A percentile compares a stretch with the other conserved stretches of the same genome.
Evolutionary conservation across 2,797 vertebrate species (phyloP).

Genomic region (Sebastes cheni): DNA sequence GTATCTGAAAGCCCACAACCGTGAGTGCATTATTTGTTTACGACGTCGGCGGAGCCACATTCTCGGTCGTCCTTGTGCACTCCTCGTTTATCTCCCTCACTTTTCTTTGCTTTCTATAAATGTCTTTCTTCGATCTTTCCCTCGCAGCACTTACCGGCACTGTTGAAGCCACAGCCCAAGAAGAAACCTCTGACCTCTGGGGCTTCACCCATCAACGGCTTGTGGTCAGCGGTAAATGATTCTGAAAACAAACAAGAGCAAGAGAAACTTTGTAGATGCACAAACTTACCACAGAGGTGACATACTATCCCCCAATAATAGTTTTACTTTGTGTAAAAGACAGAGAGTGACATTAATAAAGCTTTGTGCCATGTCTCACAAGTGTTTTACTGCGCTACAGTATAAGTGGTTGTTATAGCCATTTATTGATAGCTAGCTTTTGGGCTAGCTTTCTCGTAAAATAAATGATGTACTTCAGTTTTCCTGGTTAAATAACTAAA

Average conservation of each 20-base stretch:
- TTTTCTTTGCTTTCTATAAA: background rate
- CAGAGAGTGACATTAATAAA: too few relatives aligned
- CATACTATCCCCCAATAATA: background rate
- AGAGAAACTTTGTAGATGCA: background rate
- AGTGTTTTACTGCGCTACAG: background rate
- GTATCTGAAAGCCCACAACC: background rate
- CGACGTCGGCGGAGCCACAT: background rate
- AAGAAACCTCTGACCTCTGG: conserved; percentile 95
- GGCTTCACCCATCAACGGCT: conserved; percentile 95
- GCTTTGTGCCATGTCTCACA: background rate
- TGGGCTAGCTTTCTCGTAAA: background rate
- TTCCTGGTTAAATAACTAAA: background rate
- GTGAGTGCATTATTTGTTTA: background rate
- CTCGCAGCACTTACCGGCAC: conserved; percentile 84
- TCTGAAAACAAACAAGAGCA: conserved; percentile 76
- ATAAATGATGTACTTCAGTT: background rate
- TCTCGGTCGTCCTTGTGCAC: background rate
- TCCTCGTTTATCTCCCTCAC: background rate
- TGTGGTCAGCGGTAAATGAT: conserved; percentile 97
- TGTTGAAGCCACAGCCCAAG: conserved; percentile 98
- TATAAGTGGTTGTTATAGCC: background rate
- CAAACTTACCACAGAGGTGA: background rate
- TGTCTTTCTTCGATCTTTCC: background rate
- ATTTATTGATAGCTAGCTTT: background rate
- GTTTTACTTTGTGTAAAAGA: background rate